A percentile compares a stretch with the other conserved stretches of the same genome.
phyloP scores from a whole-genome alignment of 1,140 invertebrate species.

The Plodia interpunctella region DNA sequence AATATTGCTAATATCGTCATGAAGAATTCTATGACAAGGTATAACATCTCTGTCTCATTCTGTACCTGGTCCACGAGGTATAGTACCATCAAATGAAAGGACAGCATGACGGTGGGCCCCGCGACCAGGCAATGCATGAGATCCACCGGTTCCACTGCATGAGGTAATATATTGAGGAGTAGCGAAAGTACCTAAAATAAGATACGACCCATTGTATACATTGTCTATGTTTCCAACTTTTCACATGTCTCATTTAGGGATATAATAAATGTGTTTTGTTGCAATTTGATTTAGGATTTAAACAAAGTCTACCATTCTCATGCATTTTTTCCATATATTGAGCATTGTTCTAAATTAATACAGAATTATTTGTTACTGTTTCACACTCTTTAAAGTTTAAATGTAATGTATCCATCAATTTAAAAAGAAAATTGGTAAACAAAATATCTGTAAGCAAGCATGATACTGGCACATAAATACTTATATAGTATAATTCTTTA shows the following conservation, averaged over 20 bases:
- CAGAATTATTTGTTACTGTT: no score
- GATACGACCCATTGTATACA: constrained; percentile 25
- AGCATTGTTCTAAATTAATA: no score
- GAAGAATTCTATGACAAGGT: constrained; percentile 46
- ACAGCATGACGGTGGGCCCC: constrained; percentile 57
- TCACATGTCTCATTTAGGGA: no score
- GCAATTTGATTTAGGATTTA: not conserved
- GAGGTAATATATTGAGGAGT: constrained; percentile 60
- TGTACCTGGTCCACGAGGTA: constrained; percentile 63
- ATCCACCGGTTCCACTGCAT: constrained; percentile 58
- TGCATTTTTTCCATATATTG: no score
- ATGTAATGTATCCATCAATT: no score
- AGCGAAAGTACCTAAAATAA: constrained; percentile 71
- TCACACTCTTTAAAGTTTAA: no score
- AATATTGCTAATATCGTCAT: constrained; percentile 42
- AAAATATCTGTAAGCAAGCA: no score
- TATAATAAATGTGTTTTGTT: not conserved
- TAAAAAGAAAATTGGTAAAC: no score
- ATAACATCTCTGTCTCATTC: constrained; percentile 60
- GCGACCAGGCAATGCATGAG: constrained; percentile 49
- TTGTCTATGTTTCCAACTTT: no score
- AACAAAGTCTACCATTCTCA: no score
- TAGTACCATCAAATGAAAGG: constrained; percentile 51
- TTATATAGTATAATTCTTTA: no score
- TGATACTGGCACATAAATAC: no score